Base-by-base conservation (phyloP, 2,797 vertebrate genomes). In the Leptoclinus maculatus region DNA sequence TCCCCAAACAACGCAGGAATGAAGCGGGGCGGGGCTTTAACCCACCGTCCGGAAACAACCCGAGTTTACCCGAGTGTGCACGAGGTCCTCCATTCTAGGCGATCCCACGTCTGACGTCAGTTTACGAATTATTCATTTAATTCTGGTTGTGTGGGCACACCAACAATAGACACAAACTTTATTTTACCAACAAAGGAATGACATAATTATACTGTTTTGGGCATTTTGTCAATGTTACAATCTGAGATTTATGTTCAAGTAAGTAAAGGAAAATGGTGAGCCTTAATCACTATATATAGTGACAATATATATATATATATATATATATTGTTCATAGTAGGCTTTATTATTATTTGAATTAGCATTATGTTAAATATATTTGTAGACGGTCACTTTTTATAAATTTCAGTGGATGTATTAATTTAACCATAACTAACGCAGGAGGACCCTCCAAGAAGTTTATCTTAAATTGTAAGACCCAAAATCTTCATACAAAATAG, bases 1-100 rank as follows among this genome's bases (percentile, higher is more conserved):
- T 94, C 94, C 95, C 95, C 91, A 95, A 96, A 96, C 95, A 96
- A 96, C 94, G 93, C 94, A 94, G 93, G 92, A 93, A 92, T 89
- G 90, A 86, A 89, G 88, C 83, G 91, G 94, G 94, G 95, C 93
- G 95, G 95, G 87, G 95, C 90, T 87, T 93, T 83, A 79, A 79
- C 76, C 36, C 84, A 45, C 17, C 49, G 29, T 62, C 88, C 95
- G 95, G 92, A 95, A 95, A 93, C 8, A 79, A 45, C 86, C 94
- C 34, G 34, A 36, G 34, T 36, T 9, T 36, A 38, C 36, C 79
- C 91, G 92, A 90, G 71, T 2, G n/a, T 2, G 54, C 34, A 76
- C 90, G 87, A 93, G 71, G 6, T 16, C 47, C 83, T 68, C 73
- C 76, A 49, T 57, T 84, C 78, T 32, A 69, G 79, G 88, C 83